A percentile compares a stretch with the other conserved stretches of the same genome.
phyloP scores from a whole-genome alignment of 2,113 vertebrate species.

The Anhinga anhinga region DNA sequence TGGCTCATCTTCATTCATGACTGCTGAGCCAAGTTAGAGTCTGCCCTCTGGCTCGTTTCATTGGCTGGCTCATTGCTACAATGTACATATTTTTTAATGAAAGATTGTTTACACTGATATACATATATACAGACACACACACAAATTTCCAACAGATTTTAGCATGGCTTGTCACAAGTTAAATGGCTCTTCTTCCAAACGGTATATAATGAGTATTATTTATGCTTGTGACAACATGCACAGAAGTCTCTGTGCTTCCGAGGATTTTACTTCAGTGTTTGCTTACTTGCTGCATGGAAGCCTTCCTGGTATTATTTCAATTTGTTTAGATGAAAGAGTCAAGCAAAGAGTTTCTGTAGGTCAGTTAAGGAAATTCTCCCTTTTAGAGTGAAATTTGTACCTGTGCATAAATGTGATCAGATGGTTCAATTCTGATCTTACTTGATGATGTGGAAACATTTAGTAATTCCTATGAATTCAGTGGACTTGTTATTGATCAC shows the following conservation, averaged over 20 bases:
- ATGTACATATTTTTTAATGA: neutral
- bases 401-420: neutral
- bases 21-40: constrained; percentile 36
- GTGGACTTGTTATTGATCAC: neutral
- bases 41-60: constrained; percentile 24
- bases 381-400: neutral
- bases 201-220: neutral
- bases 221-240: neutral
- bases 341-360: neutral
- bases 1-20: constrained; percentile 53
- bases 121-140: neutral
- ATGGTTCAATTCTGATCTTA: neutral
- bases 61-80: neutral
- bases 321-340: neutral
- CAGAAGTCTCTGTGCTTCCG: neutral
- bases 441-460: neutral
- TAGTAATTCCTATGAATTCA: neutral
- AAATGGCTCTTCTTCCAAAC: neutral
- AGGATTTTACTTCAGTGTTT: neutral
- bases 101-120: neutral
- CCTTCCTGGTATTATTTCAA: neutral
- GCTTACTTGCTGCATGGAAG: neutral
- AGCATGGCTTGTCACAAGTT: neutral
- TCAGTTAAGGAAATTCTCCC: neutral
- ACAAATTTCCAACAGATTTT: neutral